A percentile compares a stretch with the other conserved stretches of the same genome.
Conservation (phyloP, 2,888 invertebrate genomes). For the Polymixis lichenea region DNA sequence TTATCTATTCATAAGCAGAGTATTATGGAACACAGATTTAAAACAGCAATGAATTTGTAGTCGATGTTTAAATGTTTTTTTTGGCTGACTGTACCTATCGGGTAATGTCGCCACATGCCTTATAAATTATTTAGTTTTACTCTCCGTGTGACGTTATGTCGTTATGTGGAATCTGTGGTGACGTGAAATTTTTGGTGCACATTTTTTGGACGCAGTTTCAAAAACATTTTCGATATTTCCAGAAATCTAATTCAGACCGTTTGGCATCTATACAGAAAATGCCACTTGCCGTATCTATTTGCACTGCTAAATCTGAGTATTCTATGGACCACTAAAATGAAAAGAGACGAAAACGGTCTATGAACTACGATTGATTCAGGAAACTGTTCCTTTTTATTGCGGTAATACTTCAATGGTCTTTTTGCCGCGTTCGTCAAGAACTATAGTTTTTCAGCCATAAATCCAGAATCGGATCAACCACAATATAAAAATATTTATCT, state of each 20-base stretch:
- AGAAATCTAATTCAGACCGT: not conserved
- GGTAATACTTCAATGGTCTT: too few relatives aligned
- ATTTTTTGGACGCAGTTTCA: not conserved
- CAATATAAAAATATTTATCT: not conserved
- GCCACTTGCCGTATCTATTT: not conserved
- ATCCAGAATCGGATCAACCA: not conserved
- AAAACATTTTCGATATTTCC: not conserved
- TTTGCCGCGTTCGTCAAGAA: not conserved
- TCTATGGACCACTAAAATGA: not conserved
- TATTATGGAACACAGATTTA: too few relatives aligned
- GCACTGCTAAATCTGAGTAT: too few relatives aligned
- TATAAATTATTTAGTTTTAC: conserved; percentile 23
- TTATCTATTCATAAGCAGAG: too few relatives aligned
- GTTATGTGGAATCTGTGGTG: not conserved
- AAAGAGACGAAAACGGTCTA: not conserved
- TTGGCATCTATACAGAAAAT: conserved; percentile 9
- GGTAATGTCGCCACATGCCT: conserved; percentile 2
- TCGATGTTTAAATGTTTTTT: too few relatives aligned
- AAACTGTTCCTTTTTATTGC: too few relatives aligned
- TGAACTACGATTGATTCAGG: too few relatives aligned
- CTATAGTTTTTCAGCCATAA: not conserved
- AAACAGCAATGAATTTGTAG: not conserved
- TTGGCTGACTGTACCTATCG: not conserved
- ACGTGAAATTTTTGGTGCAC: not conserved
- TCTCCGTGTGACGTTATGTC: not conserved